Evolutionary conservation across 1,140 invertebrate species (phyloP).

Genomic region (Calliopsis andreniformis): DNA sequence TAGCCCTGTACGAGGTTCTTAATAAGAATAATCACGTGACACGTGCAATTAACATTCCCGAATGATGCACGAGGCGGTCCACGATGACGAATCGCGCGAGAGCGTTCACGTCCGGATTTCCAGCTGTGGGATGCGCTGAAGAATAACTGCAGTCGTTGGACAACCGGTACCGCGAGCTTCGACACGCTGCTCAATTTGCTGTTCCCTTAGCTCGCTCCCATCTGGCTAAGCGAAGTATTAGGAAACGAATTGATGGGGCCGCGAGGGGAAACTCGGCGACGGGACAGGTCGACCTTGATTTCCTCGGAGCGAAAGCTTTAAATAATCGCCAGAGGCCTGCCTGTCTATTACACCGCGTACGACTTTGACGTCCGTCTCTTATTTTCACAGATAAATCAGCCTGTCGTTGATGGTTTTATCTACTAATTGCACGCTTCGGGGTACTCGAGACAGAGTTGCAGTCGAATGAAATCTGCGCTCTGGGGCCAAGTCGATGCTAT

Average conservation of each 20-base stretch:
- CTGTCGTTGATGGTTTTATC: too few species aligned
- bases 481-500: too few species aligned
- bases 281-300: background rate
- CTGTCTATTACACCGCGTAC: too few species aligned
- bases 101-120: constrained; percentile 23
- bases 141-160: constrained; percentile 20
- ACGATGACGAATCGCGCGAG: constrained; percentile 42
- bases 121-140: background rate
- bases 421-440: background rate
- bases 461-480: background rate
- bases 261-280: background rate
- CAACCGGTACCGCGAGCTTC: constrained; percentile 35
- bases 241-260: background rate
- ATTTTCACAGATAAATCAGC: background rate
- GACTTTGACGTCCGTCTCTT: background rate
- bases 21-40: constrained; percentile 23
- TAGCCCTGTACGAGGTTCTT: background rate
- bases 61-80: constrained; percentile 38
- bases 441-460: background rate
- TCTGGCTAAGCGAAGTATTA: constrained; percentile 32
- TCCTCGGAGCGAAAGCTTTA: background rate
- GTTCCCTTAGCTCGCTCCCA: background rate
- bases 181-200: constrained; percentile 2
- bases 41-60: constrained; percentile 49
- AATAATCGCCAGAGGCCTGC: background rate